Percentiles rank a stretch among this genome's conserved stretches.
phyloP scores from a whole-genome alignment of 2,888 invertebrate species.

The Nymphalis polychloros region DNA sequence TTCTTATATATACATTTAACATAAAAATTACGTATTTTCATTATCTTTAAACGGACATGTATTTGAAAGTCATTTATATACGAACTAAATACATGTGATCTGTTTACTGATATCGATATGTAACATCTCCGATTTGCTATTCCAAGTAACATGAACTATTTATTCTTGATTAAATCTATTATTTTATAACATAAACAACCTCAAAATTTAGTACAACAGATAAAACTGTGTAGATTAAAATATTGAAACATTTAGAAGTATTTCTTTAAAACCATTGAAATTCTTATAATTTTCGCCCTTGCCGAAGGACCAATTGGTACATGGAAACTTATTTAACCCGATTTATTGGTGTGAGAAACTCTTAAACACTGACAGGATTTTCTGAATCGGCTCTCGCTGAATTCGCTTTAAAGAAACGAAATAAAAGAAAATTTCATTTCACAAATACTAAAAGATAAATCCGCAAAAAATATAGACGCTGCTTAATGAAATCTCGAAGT shows the following conservation, averaged over 20 bases:
- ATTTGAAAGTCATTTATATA: too few relatives aligned
- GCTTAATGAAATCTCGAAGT: slow-evolving; percentile 38
- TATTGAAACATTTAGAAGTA: not conserved
- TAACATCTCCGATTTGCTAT: too few relatives aligned
- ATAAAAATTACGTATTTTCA: too few relatives aligned
- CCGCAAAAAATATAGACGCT: slow-evolving; percentile 23
- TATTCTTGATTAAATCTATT: too few relatives aligned
- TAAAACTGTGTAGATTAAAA: too few relatives aligned
- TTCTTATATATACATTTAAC: not conserved
- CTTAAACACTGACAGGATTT: slow-evolving; percentile 10
- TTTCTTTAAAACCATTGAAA: not conserved
- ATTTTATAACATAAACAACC: too few relatives aligned
- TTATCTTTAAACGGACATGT: too few relatives aligned
- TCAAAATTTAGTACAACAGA: too few relatives aligned
- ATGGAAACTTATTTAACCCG: slow-evolving; percentile 4
- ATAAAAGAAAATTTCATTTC: slow-evolving; percentile 31
- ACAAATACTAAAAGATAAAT: slow-evolving; percentile 34
- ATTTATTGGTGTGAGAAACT: slow-evolving; percentile 4
- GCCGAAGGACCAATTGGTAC: not conserved
- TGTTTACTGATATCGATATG: too few relatives aligned
- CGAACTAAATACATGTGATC: too few relatives aligned
- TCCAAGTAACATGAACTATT: too few relatives aligned
- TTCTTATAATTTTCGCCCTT: not conserved
- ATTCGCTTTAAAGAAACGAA: slow-evolving; percentile 18
- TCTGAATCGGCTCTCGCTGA: not conserved